These are phyloP conservation scores for Rhinichthys klamathensis DNA, from an alignment of 2,113 vertebrate genomes.

Conservation along the genomic window DNA sequence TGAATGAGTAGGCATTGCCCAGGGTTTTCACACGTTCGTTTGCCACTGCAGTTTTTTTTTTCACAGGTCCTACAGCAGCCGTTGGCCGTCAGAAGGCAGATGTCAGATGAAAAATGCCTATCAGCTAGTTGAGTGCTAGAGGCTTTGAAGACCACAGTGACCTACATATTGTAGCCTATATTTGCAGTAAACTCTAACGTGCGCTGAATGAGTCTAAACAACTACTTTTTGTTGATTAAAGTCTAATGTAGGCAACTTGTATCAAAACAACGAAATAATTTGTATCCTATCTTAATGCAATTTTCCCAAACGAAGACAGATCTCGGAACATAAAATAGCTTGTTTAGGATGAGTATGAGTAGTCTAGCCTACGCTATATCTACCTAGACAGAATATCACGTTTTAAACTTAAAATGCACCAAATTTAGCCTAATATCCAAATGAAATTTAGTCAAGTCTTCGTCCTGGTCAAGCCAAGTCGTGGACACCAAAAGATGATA, in stretches of 20 bases:
- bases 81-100: constrained; percentile 59
- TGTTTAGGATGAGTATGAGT: not conserved
- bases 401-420: not conserved
- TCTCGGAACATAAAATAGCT: not conserved
- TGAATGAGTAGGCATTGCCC: constrained; percentile 10
- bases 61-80: constrained; percentile 61
- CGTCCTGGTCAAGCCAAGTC: not conserved
- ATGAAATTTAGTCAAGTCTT: not conserved
- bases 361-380: too few relatives aligned
- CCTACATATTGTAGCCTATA: constrained; percentile 62
- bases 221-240: not conserved
- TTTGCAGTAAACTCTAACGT: constrained; percentile 47
- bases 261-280: not conserved
- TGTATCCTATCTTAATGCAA: not conserved
- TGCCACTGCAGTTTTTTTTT: constrained; percentile 15
- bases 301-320: not conserved
- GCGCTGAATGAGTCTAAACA: constrained; percentile 17
- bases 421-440: not conserved
- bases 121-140: constrained; percentile 51
- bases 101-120: constrained; percentile 56
- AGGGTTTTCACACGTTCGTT: constrained; percentile 32
- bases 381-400: not conserved
- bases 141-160: constrained; percentile 60
- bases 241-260: not conserved
- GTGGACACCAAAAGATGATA: too few relatives aligned